Base-by-base conservation (phyloP, 1,140 invertebrate species). In the Phortica variegata region DNA sequence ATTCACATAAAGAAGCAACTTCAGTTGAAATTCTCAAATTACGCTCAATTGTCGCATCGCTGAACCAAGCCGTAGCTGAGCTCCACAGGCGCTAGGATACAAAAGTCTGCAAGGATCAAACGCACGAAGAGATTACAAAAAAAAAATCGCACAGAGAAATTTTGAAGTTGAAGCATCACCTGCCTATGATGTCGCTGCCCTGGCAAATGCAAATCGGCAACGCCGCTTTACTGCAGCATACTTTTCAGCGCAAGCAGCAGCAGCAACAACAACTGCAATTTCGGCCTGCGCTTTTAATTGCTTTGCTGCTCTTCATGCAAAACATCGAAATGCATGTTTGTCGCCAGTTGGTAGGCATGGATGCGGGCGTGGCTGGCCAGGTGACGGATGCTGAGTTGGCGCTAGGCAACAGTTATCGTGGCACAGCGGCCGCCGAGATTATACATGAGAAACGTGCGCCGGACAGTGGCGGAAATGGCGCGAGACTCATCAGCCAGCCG, bases 1-100 rank as follows among this genome's bases (percentile, higher is more conserved):
- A 20, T 42, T 9, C 57, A 23, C 55, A 58, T 58, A 47, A 49
- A 45, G 59, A 23, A 36, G 56, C 53, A 52, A 61, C 49, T 69
- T 69, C 65, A 69, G 65, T 69, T 69, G 58, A 69, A 61, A 65
- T 65, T 69, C 63, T 56, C 63, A 68, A 69, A 56, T 54, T 54
- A 51, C 37, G 12, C 21, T 43, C 52, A 46, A 43, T 43, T 44
- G 40, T 47, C 46, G 17, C 29, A 48, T 49, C 13, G 33, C 10
- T n/a, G 4, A 34, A 10, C 5, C 5, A n/a, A 34, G 33, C 12
- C 12, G 13, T 10, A 10, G 33, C 33, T n/a, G n/a, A 34, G 33
- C 18, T 49, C 21, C 50, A 45, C 32, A 29, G 26, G 12, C 39
- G 12, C 15, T 3, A 33, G 20, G 36, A 26, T 53, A 29, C 32